Conservation (phyloP, 2,797 vertebrate species). For the Etheostoma nigrum region DNA sequence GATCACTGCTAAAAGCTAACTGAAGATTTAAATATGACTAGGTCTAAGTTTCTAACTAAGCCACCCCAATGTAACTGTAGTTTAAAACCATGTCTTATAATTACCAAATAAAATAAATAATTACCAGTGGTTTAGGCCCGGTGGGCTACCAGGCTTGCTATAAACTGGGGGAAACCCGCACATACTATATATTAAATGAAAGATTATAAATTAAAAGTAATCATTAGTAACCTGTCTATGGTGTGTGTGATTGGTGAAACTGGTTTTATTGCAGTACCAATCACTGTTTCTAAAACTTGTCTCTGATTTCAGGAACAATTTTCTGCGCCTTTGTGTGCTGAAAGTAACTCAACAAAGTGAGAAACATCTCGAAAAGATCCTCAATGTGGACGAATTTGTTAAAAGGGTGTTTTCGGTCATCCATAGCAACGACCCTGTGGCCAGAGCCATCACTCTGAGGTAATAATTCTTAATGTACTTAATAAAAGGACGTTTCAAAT, state of each 20-base stretch:
- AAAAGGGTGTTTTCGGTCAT: slow-evolving; percentile 99
- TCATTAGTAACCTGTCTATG: neutral
- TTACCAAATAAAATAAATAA: too few species aligned
- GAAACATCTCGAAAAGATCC: slow-evolving; percentile 98
- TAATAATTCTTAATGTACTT: slow-evolving; percentile 58
- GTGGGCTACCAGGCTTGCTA: too few species aligned
- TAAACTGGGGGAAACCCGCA: too few species aligned
- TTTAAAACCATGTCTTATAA: too few species aligned
- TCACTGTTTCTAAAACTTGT: neutral
- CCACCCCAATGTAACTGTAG: too few species aligned
- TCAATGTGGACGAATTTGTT: slow-evolving; percentile 98
- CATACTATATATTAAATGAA: neutral
- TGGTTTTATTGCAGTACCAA: neutral
- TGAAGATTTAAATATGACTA: too few species aligned
- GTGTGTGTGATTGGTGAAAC: neutral
- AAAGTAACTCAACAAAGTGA: slow-evolving; percentile 99
- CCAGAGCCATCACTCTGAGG: slow-evolving; percentile 97
- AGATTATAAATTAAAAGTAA: neutral
- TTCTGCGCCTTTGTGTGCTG: slow-evolving; percentile 95
- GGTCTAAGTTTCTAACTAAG: too few species aligned
- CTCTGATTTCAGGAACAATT: slow-evolving; percentile 91
- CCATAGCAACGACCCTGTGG: slow-evolving; percentile 98
- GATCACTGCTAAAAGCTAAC: too few species aligned
- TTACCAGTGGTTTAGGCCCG: too few species aligned
- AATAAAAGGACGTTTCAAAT: neutral